phyloP scores from a whole-genome alignment of 2,797 vertebrate species.

The Triplophysa yarkandensis region DNA sequence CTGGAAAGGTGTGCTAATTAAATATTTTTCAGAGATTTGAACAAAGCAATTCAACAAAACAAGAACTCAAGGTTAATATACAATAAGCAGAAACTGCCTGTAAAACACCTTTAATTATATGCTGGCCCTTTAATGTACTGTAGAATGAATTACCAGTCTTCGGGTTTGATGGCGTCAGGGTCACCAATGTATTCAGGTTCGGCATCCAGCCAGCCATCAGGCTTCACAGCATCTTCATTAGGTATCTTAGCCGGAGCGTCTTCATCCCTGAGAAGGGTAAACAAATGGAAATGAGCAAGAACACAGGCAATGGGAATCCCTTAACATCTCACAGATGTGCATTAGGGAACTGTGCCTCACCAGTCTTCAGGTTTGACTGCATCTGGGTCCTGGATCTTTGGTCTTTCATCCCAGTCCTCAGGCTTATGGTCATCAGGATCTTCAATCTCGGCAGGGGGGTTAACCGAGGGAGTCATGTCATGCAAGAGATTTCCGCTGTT shows the following conservation, averaged over 20 bases:
- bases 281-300: neutral
- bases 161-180: slow-evolving; percentile 93
- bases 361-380: slow-evolving; percentile 95
- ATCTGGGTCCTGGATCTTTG: slow-evolving; percentile 94
- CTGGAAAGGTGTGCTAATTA: too few relatives aligned
- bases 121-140: neutral
- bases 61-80: too few relatives aligned
- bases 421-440: slow-evolving; percentile 95
- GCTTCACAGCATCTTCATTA: slow-evolving; percentile 90
- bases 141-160: slow-evolving; percentile 84
- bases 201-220: slow-evolving; percentile 95
- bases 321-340: neutral
- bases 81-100: too few relatives aligned
- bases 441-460: slow-evolving; percentile 92
- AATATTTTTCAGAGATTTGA: too few relatives aligned
- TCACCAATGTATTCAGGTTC: slow-evolving; percentile 92
- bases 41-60: too few relatives aligned
- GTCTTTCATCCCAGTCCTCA: slow-evolving; percentile 97
- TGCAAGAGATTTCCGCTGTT: slow-evolving; percentile 91
- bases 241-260: slow-evolving; percentile 91
- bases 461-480: slow-evolving; percentile 90
- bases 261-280: slow-evolving; percentile 83
- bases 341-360: slow-evolving; percentile 53
- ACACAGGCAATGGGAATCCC: neutral
- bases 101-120: neutral